Percentiles rank a stretch among this genome's conserved stretches.
Conservation (phyloP, 2,797 vertebrate genomes). For the Varecia variegata region DNA sequence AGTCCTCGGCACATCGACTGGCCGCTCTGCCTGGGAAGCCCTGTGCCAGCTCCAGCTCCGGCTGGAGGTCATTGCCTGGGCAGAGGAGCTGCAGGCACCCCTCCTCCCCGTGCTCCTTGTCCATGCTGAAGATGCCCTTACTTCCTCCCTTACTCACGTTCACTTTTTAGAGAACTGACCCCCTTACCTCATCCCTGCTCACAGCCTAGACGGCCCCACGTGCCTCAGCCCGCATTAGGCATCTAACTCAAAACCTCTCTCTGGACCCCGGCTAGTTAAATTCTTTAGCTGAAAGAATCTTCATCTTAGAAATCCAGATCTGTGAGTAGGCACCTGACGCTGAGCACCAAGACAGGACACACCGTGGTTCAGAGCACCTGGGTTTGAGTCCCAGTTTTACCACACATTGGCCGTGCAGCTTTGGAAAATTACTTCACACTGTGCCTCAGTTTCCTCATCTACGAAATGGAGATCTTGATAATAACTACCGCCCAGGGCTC, state of each 20-base stretch:
- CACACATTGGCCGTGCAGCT: not conserved
- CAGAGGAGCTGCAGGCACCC: not conserved
- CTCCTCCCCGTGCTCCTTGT: not conserved
- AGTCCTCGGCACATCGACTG: too few species aligned
- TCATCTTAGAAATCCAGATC: not conserved
- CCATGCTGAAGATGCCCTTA: not conserved
- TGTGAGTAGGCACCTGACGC: not conserved
- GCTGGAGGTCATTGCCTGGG: not conserved
- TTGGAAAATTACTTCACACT: not conserved
- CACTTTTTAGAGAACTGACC: not conserved
- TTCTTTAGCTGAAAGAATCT: not conserved
- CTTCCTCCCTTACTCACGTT: not conserved
- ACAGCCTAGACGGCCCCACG: not conserved
- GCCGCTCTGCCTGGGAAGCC: not conserved
- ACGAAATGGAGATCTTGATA: not conserved
- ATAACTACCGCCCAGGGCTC: not conserved
- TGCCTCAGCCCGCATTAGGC: too few species aligned
- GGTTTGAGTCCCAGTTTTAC: not conserved
- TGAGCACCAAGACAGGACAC: not conserved
- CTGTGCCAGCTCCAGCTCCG: not conserved
- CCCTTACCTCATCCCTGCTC: not conserved
- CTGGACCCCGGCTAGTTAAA: not conserved
- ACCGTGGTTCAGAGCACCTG: not conserved
- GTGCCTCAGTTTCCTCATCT: not conserved
- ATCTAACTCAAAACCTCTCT: not conserved